phyloP scores from a whole-genome alignment of 2,888 invertebrate species.

The Plagodis pulveraria region DNA sequence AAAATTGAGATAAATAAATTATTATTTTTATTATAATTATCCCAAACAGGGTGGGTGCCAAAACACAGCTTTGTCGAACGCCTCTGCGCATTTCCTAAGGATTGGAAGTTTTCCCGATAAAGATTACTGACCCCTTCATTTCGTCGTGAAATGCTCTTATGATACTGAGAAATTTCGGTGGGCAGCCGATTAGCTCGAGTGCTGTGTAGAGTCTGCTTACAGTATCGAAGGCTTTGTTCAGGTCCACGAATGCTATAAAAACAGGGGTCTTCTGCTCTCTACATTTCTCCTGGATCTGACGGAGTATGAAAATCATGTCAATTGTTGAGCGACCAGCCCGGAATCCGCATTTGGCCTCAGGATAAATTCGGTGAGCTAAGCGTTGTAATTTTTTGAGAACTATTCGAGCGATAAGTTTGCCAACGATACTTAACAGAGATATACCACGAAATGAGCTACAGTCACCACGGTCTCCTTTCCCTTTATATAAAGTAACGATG shows the following conservation, averaged over 20 bases:
- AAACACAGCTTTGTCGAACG: constrained; percentile 3
- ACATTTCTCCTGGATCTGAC: constrained; percentile 31
- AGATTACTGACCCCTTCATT: background rate
- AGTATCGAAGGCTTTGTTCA: constrained; percentile 4
- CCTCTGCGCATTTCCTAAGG: constrained; percentile 13
- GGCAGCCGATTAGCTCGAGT: constrained; percentile 10
- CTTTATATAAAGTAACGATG: constrained; percentile 14
- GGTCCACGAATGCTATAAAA: constrained; percentile 17
- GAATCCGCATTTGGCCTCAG: constrained; percentile 30
- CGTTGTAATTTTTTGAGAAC: constrained; percentile 4
- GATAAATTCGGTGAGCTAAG: constrained; percentile 19
- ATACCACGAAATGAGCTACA: constrained; percentile 10
- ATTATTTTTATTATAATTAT: too few relatives aligned
- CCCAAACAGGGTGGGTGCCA: constrained; percentile 20
- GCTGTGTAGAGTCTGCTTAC: constrained; percentile 12
- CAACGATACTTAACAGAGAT: constrained; percentile 15
- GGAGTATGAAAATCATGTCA: constrained; percentile 21
- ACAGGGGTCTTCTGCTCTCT: constrained; percentile 18
- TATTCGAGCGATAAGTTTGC: constrained; percentile 6
- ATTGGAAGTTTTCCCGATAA: background rate
- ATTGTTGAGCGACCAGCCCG: constrained; percentile 13
- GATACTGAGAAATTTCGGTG: background rate
- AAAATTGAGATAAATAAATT: too few relatives aligned
- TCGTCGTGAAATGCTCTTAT: background rate
- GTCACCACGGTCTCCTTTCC: constrained; percentile 12